phyloP scores from a whole-genome alignment of 2,888 invertebrate genomes.

The Ctena decussata region DNA sequence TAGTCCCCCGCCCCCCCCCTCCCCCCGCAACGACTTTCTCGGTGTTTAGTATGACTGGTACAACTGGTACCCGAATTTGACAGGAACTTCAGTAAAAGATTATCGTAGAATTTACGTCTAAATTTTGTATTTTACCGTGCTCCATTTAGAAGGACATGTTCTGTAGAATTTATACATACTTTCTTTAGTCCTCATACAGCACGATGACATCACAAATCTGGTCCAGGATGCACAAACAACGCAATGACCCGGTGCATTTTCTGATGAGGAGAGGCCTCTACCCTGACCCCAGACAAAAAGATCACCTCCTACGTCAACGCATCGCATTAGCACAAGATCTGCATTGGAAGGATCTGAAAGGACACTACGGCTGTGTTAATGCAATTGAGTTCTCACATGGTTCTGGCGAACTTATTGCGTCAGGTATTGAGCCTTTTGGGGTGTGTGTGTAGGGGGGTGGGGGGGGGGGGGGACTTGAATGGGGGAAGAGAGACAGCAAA shows the following conservation, averaged over 20 bases:
- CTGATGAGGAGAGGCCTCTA: conserved; percentile 24
- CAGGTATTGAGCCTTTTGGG: conserved; percentile 92
- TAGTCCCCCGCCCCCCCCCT: too few species aligned
- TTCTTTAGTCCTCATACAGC: background rate
- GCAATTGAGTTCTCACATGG: conserved; percentile 97
- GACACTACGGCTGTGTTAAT: conserved; percentile 98
- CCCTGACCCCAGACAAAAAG: conserved; percentile 15
- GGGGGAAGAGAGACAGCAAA: too few species aligned
- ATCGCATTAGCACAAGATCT: conserved; percentile 85
- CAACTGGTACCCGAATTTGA: background rate
- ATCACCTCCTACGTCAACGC: conserved; percentile 64
- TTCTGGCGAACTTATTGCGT: conserved; percentile 93
- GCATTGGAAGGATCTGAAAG: conserved; percentile 93
- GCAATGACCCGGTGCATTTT: background rate
- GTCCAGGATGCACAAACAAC: background rate
- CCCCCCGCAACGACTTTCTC: too few species aligned
- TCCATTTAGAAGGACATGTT: too few species aligned
- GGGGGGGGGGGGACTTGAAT: too few species aligned
- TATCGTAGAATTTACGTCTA: background rate
- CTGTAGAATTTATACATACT: too few species aligned
- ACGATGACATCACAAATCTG: background rate
- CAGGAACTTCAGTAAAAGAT: background rate
- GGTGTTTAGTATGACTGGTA: too few species aligned
- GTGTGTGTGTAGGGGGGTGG: too few species aligned
- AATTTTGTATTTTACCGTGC: background rate